phyloP scores from a whole-genome alignment of 2,888 invertebrate species.

The Conus canariensis region DNA sequence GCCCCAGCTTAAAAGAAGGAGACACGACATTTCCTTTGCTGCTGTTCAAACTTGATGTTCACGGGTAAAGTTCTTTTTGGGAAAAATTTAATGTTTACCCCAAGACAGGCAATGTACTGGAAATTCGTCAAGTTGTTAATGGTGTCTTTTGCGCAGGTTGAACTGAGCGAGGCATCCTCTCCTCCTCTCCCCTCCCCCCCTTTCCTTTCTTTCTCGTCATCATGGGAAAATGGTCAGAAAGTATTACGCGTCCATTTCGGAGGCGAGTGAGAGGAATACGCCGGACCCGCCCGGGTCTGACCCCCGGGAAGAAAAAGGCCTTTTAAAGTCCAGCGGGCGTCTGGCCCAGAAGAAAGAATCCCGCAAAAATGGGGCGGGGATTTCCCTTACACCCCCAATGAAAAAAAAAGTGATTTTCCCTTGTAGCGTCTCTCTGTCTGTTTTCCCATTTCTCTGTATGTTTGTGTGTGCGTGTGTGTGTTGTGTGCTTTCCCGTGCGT shows the following conservation, averaged over 20 bases:
- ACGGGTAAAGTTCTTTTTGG: too few relatives aligned
- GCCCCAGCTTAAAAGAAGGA: too few relatives aligned
- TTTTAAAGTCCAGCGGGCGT: slow-evolving; percentile 53
- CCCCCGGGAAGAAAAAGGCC: slow-evolving; percentile 52
- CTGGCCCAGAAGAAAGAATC: slow-evolving; percentile 48
- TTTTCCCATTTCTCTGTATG: too few relatives aligned
- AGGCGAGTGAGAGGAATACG: slow-evolving; percentile 33
- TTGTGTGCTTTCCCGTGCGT: too few relatives aligned
- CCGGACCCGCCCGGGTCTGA: slow-evolving; percentile 57
- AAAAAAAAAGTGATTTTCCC: too few relatives aligned
- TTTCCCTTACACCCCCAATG: too few relatives aligned
- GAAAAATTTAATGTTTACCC: too few relatives aligned
- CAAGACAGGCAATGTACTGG: too few relatives aligned
- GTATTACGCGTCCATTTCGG: slow-evolving; percentile 40
- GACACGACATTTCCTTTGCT: too few relatives aligned
- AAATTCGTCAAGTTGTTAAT: too few relatives aligned
- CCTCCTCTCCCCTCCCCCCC: neutral
- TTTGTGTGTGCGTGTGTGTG: too few relatives aligned
- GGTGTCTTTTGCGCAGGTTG: neutral
- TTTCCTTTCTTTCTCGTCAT: neutral
- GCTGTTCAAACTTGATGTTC: too few relatives aligned
- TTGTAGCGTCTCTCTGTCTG: neutral
- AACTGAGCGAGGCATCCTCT: neutral
- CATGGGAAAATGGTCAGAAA: slow-evolving; percentile 44
- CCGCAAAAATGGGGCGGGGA: slow-evolving; percentile 46